Base-by-base conservation (phyloP, 2,888 invertebrate genomes). In the Coelinius sp. region DNA sequence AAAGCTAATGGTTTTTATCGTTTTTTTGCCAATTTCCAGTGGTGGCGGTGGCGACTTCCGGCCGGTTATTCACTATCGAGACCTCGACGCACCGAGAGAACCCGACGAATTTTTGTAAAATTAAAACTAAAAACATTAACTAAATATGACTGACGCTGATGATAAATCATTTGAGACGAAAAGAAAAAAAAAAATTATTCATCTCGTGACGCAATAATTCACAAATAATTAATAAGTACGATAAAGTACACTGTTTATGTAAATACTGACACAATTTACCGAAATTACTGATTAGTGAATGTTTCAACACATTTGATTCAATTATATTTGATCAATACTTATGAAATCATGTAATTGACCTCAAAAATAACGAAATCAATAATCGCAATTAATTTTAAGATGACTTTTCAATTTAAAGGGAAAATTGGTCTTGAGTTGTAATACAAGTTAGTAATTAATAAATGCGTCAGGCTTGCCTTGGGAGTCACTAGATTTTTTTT, bases 1-100 rank as follows among this genome's bases (percentile, higher is more conserved):
- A 49, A 59, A 53, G 52, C 31, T 62, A 69, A 31, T 66, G 46
- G 27, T 64, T 69, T 59, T 59, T 59, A 59, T 59, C 22, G 49
- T 74, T 70, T 53, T 71, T 73, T 78, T 78, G 79, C 70, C 65
- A 76, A 84, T 86, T 91, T 91, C 35, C 85, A 84, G 86, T 66
- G 93, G 91, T 86, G 88, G 88, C 44, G 92, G 91, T 86, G 91
- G 92, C 84, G 95, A 96, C 88, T 94, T 93, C 90, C 93, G 96
- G 85, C 94, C 95, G 83, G 93, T 96, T 86, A 95, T 96, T 88
- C 95, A 96, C 90, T 97, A 97, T 90, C 92, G 96, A 88, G 97
- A 97, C 90, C 91, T 97, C 90, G 97, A 97, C 89, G 96, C 96
- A 80, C 96, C 96, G 77, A 92, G 95, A 88, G 96, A 96, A 89